Percentiles rank a stretch among this genome's conserved stretches.
phyloP scores from a whole-genome alignment of 2,888 invertebrate species.

The Chrysolina americana region DNA sequence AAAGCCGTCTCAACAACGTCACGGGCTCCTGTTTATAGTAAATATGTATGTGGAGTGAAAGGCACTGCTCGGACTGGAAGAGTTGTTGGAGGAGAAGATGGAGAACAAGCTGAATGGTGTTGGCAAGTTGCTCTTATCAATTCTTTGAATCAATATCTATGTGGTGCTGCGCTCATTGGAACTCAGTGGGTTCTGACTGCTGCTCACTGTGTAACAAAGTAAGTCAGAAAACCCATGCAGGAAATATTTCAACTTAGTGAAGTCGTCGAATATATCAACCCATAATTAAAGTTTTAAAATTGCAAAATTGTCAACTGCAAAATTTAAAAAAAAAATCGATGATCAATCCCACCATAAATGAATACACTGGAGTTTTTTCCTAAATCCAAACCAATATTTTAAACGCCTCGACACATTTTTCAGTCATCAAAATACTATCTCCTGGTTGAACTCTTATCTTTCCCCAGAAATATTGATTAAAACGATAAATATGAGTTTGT shows the following conservation, averaged over 20 bases:
- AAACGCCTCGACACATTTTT: too few species aligned
- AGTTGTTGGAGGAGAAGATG: slow-evolving; percentile 93
- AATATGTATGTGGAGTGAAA: slow-evolving; percentile 94
- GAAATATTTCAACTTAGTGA: neutral
- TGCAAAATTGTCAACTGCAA: too few species aligned
- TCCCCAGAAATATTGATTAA: too few species aligned
- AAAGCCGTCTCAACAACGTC: slow-evolving; percentile 74
- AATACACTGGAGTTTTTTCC: too few species aligned
- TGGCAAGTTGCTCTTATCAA: slow-evolving; percentile 96
- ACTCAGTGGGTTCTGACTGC: slow-evolving; percentile 96
- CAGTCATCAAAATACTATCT: too few species aligned
- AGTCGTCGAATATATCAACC: neutral
- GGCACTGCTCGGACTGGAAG: slow-evolving; percentile 77
- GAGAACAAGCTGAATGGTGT: slow-evolving; percentile 94
- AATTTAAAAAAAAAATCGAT: too few species aligned
- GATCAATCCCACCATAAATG: too few species aligned
- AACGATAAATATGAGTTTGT: too few species aligned
- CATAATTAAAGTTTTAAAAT: too few species aligned
- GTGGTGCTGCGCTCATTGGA: slow-evolving; percentile 93
- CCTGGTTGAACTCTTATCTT: too few species aligned
- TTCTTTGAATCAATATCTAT: slow-evolving; percentile 92
- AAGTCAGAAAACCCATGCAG: slow-evolving; percentile 61
- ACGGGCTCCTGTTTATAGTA: slow-evolving; percentile 84
- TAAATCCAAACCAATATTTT: too few species aligned
- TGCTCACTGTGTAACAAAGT: slow-evolving; percentile 96